A percentile compares a stretch with the other conserved stretches of the same genome.
Conservation (phyloP, 2,113 vertebrate species). For the Larimichthys crocea region DNA sequence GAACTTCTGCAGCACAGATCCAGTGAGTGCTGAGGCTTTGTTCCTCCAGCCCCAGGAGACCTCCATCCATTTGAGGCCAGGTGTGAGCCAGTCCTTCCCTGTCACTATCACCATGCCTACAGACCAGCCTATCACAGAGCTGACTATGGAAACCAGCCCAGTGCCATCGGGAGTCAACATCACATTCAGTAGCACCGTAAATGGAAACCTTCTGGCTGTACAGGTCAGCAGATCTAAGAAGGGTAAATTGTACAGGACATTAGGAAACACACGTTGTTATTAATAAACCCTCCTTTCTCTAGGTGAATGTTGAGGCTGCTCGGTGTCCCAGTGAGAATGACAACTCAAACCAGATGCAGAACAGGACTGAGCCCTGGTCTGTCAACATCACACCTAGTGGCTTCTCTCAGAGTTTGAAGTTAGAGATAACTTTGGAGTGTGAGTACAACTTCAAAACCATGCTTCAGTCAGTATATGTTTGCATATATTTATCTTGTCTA, state of each 20-base stretch:
- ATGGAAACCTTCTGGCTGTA: constrained; percentile 3
- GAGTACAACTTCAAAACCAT: constrained; percentile 32
- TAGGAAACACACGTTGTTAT: not conserved
- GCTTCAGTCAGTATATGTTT: not conserved
- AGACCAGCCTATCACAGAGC: constrained; percentile 30
- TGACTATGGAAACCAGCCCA: constrained; percentile 29
- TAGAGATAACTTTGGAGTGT: constrained; percentile 57
- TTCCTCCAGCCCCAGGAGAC: constrained; percentile 63
- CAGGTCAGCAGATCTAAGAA: constrained; percentile 36
- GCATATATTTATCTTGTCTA: not conserved
- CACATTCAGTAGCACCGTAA: constrained; percentile 25
- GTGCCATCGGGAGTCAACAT: constrained; percentile 56
- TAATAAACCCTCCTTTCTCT: not conserved
- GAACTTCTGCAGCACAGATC: constrained; percentile 6
- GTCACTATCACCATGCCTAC: constrained; percentile 43
- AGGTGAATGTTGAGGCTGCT: constrained; percentile 57
- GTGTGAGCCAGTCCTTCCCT: constrained; percentile 53
- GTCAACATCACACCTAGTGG: constrained; percentile 57
- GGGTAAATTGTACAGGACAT: not conserved
- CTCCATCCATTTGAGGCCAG: constrained; percentile 54
- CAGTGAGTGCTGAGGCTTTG: not conserved
- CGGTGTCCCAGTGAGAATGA: constrained; percentile 39
- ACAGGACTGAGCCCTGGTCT: constrained; percentile 55
- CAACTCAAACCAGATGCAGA: constrained; percentile 35
- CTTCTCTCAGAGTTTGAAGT: constrained; percentile 38